Evolutionary conservation across 2,888 invertebrate species (phyloP), one percentile per base, ranked within the genome.

Genomic region (Phrixothrix hirtus): DNA sequence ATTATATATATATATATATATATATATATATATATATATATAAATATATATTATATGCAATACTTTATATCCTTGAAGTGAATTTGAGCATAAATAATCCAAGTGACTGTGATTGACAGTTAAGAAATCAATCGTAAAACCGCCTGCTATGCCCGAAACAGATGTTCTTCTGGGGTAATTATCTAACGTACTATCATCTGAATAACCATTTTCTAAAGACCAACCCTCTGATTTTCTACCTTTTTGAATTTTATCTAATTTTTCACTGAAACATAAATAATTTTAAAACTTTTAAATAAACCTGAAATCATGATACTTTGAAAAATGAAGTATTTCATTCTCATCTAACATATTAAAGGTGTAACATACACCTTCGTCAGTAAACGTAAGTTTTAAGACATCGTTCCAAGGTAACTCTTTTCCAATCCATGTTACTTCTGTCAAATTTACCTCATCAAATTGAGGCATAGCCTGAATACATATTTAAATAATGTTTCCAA

Each of bases 131-230:
- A 86, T 75, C 34, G 79, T 79, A 9, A 86, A 68, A 25, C 47
- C 47, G 1, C 38, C 39, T 2, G 3, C 12, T 13, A 31, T 4
- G 9, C 47, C 47, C 5, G 47, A 9, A 10, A 47, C 3, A 34
- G 82, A 73, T 2, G 86, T 87, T 63, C 87, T 77, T 60, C 81
- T 77, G 0, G 88, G 87, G 71, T 84, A 87, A 9, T 13, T 15
- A 6, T 45, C 21, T 11, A 1, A 3, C 12, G n/a, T 5, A 12
- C 5, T 13, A 1, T 2, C 9, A 12, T 26, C 11, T 21, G 11
- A 9, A 27, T 44, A 44, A 15, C n/a, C n/a, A n/a, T n/a, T n/a
- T n/a, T n/a, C n/a, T n/a, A n/a, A n/a, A n/a, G n/a, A n/a, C n/a
- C n/a, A 35, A 35, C 3, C 15, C 2, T 2, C 35, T 35, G 10